These are phyloP conservation scores for Squalus acanthias DNA, from an alignment of 2,797 vertebrate species.

Conservation along the genomic window DNA sequence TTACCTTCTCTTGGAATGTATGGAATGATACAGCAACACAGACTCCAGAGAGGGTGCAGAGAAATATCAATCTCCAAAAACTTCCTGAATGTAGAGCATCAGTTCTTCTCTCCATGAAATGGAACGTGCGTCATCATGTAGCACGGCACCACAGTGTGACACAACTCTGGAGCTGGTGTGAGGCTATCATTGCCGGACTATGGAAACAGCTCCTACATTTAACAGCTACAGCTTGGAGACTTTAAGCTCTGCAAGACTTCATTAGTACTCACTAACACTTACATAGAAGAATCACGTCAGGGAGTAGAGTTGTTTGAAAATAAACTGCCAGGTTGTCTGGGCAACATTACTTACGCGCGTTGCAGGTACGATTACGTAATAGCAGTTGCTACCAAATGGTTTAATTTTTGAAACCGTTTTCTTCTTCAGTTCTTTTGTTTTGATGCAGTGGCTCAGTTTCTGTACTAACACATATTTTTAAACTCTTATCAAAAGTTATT, in stretches of 20 bases:
- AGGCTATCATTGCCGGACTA: not conserved
- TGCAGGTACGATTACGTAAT: not conserved
- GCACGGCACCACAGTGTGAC: too few relatives aligned
- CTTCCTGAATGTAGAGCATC: not conserved
- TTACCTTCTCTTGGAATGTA: too few relatives aligned
- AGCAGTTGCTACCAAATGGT: too few relatives aligned
- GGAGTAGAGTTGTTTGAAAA: not conserved
- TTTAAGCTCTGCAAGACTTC: not conserved
- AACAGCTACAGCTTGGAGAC: not conserved
- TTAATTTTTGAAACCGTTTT: too few relatives aligned
- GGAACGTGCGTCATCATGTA: not conserved
- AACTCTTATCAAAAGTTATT: too few relatives aligned
- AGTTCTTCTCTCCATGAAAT: not conserved
- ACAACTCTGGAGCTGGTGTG: too few relatives aligned
- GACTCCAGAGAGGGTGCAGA: not conserved
- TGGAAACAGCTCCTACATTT: not conserved
- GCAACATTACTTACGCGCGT: not conserved
- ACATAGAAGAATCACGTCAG: not conserved
- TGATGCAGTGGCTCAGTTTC: too few relatives aligned
- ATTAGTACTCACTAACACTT: not conserved
- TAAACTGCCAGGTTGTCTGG: not conserved
- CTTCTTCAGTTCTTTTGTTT: too few relatives aligned
- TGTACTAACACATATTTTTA: too few relatives aligned
- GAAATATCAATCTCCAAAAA: not conserved
- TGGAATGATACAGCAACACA: too few relatives aligned